Percentiles rank a stretch among this genome's conserved stretches.
Conservation (phyloP, 2,888 invertebrate species). For the Amiota mariae region DNA sequence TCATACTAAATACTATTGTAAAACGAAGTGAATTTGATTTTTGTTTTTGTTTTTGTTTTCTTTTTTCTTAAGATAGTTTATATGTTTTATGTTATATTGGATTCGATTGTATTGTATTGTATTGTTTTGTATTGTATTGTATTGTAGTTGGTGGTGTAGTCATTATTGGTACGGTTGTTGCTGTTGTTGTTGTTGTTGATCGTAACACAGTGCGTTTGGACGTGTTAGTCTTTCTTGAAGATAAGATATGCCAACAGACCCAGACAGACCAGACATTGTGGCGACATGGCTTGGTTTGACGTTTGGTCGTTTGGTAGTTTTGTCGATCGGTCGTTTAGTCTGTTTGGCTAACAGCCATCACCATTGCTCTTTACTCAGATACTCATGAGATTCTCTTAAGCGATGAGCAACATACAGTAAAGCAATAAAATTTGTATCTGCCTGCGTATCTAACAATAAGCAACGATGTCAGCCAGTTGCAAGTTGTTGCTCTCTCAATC, state of each 20-base stretch:
- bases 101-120: constrained; percentile 30
- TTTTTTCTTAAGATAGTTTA: constrained; percentile 25
- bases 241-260: constrained; percentile 63
- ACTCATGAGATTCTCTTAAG: neutral
- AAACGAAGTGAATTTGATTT: constrained; percentile 3
- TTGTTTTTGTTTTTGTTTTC: neutral
- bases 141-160: constrained; percentile 34
- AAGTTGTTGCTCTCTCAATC: too few species aligned
- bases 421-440: neutral
- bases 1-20: neutral
- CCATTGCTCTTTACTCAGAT: neutral
- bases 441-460: constrained; percentile 3
- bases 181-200: constrained; percentile 46
- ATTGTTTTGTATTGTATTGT: constrained; percentile 23
- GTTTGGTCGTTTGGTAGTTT: neutral
- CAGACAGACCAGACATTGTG: constrained; percentile 70
- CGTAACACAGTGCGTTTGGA: constrained; percentile 30
- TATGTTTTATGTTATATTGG: constrained; percentile 37
- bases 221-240: constrained; percentile 39
- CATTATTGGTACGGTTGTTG: constrained; percentile 19
- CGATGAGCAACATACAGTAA: neutral
- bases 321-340: neutral
- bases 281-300: constrained; percentile 57
- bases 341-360: neutral
- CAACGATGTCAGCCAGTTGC: neutral